Base-by-base conservation (phyloP, 2,113 vertebrate genomes). In the Amphiprion ocellaris region DNA sequence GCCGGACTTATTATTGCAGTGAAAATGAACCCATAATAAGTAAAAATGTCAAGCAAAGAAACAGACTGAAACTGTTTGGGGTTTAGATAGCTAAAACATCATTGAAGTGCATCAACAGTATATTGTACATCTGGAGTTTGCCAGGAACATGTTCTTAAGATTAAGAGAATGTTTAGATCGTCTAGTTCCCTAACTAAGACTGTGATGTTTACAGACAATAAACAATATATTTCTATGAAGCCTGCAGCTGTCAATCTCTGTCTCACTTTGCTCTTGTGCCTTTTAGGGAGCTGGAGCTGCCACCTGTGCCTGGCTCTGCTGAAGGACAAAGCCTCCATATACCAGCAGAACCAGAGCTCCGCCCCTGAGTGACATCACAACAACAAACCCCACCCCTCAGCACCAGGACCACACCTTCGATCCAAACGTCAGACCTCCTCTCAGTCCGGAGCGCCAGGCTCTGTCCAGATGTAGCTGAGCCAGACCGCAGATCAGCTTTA, bases 251-350 rank as follows among this genome's bases (percentile, higher is more conserved):
- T 44, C 12, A 15, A 9, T 3, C 26, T 2, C 8, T 19, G 9
- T 21, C 70, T 61, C 26, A 56, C 41, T 52, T 14, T 64, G 8
- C 37, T 39, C 0, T 14, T 68, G 3, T 85, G 33, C 69, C 30
- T 67, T 80, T 26, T 89, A 98, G 98, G 98, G 90, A 99, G 98
- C 78, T 99, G 98, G 98, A 99, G 97, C 92, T 99, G 98, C 92
- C 98, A 98, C 83, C 90, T 99, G 86, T 99, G 98, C 95, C 94
- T 99, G 96, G 97, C 96, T 90, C 95, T 99, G 89, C 92, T 99
- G 82, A 99, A 99, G 92, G 98, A 99, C 84, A 99, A 98, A 90
- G 98, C 98, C 10, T 99, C 98, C 65, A 98, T 99, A 90, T 99
- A 97, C 94, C 97, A 97, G 94, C 97, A 97, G 95, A 98, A 97